phyloP scores from a whole-genome alignment of 2,888 invertebrate species.

The Portevinia maculata region DNA sequence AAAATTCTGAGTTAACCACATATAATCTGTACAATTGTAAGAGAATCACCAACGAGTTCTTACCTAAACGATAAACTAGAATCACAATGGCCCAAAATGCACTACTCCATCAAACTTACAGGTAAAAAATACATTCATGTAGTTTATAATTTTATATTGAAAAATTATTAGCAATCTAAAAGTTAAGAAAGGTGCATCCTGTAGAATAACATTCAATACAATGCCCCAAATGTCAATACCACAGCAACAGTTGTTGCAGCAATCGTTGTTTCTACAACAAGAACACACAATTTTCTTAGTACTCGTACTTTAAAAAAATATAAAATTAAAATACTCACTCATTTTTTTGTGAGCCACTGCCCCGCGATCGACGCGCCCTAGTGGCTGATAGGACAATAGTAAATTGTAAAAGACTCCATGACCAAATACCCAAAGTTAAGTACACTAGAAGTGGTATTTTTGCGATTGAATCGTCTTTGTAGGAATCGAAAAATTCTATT shows the following conservation, averaged over 20 bases:
- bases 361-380: slow-evolving; percentile 89
- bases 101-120: too few relatives aligned
- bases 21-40: slow-evolving; percentile 93
- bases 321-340: slow-evolving; percentile 71
- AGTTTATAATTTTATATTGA: slow-evolving; percentile 94
- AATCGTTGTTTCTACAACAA: slow-evolving; percentile 69
- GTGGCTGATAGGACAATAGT: slow-evolving; percentile 96
- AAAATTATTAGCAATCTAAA: slow-evolving; percentile 93
- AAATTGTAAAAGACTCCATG: slow-evolving; percentile 96
- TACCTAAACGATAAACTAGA: too few relatives aligned
- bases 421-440: slow-evolving; percentile 95
- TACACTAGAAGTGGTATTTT: slow-evolving; percentile 91
- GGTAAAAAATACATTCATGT: slow-evolving; percentile 98
- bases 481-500: slow-evolving; percentile 98
- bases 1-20: slow-evolving; percentile 89
- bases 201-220: slow-evolving; percentile 92
- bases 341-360: slow-evolving; percentile 82
- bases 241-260: slow-evolving; percentile 88
- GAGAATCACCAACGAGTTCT: slow-evolving; percentile 93
- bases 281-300: neutral
- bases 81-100: too few relatives aligned
- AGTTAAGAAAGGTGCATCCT: slow-evolving; percentile 94
- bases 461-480: slow-evolving; percentile 93
- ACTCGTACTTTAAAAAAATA: too few relatives aligned
- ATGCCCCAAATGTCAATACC: slow-evolving; percentile 95